phyloP scores from a whole-genome alignment of 1,140 invertebrate species.

The Octopus bimaculoides region DNA sequence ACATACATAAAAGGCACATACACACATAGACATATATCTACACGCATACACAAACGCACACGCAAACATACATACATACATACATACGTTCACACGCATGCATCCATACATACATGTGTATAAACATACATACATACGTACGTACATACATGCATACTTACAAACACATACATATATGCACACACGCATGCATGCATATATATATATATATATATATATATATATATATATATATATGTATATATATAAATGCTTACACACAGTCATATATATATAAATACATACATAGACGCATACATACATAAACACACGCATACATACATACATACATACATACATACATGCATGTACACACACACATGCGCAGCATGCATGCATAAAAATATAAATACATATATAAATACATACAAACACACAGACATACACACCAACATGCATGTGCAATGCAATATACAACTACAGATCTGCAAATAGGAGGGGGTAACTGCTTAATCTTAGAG shows the following conservation, averaged over 20 bases:
- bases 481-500: too few relatives aligned
- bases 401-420: too few relatives aligned
- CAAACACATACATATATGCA: neutral
- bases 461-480: too few relatives aligned
- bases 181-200: neutral
- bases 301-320: neutral
- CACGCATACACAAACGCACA: neutral
- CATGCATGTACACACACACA: neutral
- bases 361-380: too few relatives aligned
- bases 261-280: neutral
- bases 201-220: neutral
- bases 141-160: accelerated
- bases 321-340: neutral
- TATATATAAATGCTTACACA: neutral
- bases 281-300: neutral
- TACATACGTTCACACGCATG: neutral
- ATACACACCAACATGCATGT: too few relatives aligned
- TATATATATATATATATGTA: neutral
- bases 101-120: neutral
- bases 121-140: neutral
- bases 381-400: too few relatives aligned
- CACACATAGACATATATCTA: neutral
- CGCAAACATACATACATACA: neutral
- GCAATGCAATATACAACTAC: too few relatives aligned
- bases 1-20: neutral